phyloP scores from a whole-genome alignment of 2,797 vertebrate genomes.

The Brachyrhaphis roseni region DNA sequence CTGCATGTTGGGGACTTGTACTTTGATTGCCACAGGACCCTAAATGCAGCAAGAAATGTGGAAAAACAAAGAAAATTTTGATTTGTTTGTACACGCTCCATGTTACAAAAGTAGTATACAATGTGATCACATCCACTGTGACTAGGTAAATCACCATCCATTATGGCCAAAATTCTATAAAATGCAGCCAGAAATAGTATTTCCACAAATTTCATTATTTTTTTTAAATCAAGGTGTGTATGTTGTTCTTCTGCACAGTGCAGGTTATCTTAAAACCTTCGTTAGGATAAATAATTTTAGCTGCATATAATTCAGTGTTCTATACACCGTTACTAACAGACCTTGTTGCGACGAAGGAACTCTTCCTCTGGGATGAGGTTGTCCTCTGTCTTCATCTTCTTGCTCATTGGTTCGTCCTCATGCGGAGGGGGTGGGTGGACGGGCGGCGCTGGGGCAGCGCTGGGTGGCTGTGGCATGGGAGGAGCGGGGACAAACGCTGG shows the following conservation, averaged over 20 bases:
- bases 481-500: constrained; percentile 95
- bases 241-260: neutral
- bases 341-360: constrained; percentile 96
- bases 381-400: constrained; percentile 98
- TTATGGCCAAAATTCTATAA: constrained; percentile 7
- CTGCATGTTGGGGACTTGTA: constrained; percentile 99
- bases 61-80: neutral
- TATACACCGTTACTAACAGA: constrained; percentile 39
- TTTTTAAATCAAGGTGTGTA: neutral
- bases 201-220: neutral
- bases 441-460: constrained; percentile 85
- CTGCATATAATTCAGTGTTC: neutral
- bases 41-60: constrained; percentile 19
- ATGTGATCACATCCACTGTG: neutral
- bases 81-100: neutral
- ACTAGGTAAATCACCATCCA: neutral
- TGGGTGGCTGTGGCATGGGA: constrained; percentile 88
- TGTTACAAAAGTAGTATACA: neutral
- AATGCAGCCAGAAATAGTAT: neutral
- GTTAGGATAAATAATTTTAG: neutral
- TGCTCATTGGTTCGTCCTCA: constrained; percentile 93
- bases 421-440: constrained; percentile 90
- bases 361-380: constrained; percentile 97
- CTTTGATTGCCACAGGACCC: constrained; percentile 91
- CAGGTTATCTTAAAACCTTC: neutral